phyloP scores from a whole-genome alignment of 2,113 vertebrate species.

The Elephantulus edwardii region DNA sequence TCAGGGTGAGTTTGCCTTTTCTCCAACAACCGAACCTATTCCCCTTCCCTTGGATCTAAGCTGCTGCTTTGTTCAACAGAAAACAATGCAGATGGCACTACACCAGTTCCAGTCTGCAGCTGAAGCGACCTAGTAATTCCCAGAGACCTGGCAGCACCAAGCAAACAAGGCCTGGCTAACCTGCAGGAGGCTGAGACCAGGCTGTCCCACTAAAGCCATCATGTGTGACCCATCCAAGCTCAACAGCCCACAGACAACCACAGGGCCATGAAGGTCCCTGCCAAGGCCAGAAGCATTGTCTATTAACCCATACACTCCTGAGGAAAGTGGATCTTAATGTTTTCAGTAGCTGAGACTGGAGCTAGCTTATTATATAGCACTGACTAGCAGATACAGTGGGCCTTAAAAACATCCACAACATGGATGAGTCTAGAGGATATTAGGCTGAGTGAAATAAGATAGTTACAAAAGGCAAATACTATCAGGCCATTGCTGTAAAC shows the following conservation, averaged over 20 bases:
- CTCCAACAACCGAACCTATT: not conserved
- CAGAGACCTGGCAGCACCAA: not conserved
- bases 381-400: too few species aligned
- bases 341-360: not conserved
- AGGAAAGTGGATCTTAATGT: not conserved
- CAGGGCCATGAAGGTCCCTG: not conserved
- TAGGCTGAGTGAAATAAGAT: too few species aligned
- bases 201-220: not conserved
- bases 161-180: accelerated
- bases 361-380: not conserved
- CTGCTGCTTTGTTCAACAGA: not conserved
- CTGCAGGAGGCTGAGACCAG: not conserved
- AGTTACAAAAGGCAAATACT: too few species aligned
- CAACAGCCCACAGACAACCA: not conserved
- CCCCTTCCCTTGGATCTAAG: not conserved
- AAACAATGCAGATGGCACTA: not conserved
- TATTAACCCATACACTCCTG: not conserved
- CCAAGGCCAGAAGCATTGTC: not conserved
- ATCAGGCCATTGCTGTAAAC: too few species aligned
- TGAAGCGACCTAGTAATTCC: not conserved
- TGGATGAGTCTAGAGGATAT: too few species aligned
- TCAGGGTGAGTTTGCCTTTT: not conserved
- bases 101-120: not conserved
- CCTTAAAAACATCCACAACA: too few species aligned
- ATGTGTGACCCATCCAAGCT: not conserved